Conservation (phyloP, 2,797 vertebrate genomes). For the Picus viridis region DNA sequence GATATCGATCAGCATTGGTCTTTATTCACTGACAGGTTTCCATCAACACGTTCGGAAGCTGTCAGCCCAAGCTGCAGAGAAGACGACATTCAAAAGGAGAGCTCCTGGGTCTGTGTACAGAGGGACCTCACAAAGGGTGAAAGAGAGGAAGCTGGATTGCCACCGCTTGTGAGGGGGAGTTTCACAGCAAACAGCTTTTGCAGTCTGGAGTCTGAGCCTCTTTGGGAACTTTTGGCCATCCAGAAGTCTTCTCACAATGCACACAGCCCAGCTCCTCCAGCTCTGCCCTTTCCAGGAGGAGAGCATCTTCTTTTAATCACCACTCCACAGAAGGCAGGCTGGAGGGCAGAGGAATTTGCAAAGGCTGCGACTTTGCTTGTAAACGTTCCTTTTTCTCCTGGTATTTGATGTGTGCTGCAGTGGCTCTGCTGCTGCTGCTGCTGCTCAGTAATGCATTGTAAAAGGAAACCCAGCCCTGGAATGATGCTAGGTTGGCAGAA, state of each 20-base stretch:
- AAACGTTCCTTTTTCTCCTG: neutral
- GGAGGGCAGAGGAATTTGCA: neutral
- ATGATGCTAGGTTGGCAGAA: neutral
- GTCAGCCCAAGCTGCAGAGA: neutral
- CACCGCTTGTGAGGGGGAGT: neutral
- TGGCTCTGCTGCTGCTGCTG: neutral
- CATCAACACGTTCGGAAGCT: neutral
- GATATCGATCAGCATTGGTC: no score
- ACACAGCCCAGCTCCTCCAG: neutral
- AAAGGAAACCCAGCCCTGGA: neutral
- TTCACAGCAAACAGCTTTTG: neutral
- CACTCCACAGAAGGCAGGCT: neutral
- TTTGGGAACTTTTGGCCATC: neutral
- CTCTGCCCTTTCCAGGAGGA: neutral
- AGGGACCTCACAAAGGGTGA: neutral
- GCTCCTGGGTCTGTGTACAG: neutral
- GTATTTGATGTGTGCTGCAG: neutral
- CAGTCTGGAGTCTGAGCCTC: neutral
- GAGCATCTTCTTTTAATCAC: neutral
- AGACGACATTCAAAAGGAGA: neutral
- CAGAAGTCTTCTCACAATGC: neutral
- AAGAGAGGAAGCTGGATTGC: neutral
- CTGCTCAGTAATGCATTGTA: neutral
- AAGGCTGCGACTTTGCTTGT: neutral
- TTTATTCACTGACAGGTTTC: neutral